phyloP scores from a whole-genome alignment of 2,888 invertebrate species.

The Xanthorhoe designata region DNA sequence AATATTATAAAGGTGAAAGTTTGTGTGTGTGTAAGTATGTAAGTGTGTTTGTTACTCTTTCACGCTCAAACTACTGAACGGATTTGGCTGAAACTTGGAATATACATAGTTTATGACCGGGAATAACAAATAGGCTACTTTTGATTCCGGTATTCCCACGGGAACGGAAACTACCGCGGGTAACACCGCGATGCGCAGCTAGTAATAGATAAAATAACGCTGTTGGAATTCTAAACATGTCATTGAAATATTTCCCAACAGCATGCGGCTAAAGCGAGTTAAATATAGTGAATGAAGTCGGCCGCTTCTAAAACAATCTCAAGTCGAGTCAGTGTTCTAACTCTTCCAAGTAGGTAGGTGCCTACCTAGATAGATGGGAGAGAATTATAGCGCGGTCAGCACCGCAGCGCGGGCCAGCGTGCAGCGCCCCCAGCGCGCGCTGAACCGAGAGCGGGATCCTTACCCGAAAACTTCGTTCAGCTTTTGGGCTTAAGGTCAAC shows the following conservation, averaged over 20 bases:
- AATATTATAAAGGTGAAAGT: no score
- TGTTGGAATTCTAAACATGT: slow-evolving; percentile 25
- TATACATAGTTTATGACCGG: no score
- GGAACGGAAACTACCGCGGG: no score
- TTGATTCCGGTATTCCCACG: no score
- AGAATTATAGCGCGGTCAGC: background rate
- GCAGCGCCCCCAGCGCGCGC: background rate
- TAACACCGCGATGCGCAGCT: no score
- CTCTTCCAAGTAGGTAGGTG: background rate
- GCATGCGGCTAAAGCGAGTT: slow-evolving; percentile 27
- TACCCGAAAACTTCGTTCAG: slow-evolving; percentile 52
- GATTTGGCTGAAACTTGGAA: no score
- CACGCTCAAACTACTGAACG: no score
- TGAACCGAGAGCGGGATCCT: slow-evolving; percentile 3
- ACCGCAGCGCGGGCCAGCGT: background rate
- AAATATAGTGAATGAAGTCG: slow-evolving; percentile 33
- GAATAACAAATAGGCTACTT: no score
- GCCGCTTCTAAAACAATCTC: slow-evolving; percentile 6
- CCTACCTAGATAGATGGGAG: background rate
- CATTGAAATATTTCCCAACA: slow-evolving; percentile 32
- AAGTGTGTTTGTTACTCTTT: no score
- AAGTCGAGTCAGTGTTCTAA: background rate
- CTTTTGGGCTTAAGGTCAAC: slow-evolving; percentile 70
- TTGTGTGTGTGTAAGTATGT: no score
- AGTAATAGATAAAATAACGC: background rate